Conservation (phyloP, 2,888 invertebrate genomes). For the Tiphia femorata region DNA sequence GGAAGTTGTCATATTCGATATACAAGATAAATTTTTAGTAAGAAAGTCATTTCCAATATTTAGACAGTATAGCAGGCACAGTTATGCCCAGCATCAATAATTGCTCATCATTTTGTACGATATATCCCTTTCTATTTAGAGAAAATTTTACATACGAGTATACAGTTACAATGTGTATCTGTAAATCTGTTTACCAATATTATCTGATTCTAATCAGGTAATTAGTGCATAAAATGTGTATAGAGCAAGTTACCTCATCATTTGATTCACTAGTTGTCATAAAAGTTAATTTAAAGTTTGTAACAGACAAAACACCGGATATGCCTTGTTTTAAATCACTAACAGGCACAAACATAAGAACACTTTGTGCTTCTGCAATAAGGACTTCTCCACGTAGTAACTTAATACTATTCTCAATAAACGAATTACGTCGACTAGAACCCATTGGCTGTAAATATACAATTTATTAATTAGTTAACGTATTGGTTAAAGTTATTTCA, state of each 20-base stretch:
- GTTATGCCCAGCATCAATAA: too few species aligned
- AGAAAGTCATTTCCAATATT: too few species aligned
- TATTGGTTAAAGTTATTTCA: too few species aligned
- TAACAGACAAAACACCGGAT: conserved; percentile 87
- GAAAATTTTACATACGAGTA: not conserved
- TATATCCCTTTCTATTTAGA: too few species aligned
- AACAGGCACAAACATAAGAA: conserved; percentile 86
- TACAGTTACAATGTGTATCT: not conserved
- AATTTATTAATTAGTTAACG: too few species aligned
- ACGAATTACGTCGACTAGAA: conserved; percentile 60
- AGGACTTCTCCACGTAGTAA: conserved; percentile 81
- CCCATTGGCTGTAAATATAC: conserved; percentile 51
- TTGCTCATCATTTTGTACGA: too few species aligned
- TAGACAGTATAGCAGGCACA: too few species aligned
- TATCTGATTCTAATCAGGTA: not conserved
- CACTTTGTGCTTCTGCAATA: conserved; percentile 84
- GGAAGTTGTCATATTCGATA: too few species aligned
- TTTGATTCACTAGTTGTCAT: conserved; percentile 77
- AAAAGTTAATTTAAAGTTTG: conserved; percentile 94
- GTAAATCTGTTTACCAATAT: not conserved
- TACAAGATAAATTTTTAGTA: too few species aligned
- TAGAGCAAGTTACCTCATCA: conserved; percentile 69
- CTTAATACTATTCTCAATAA: conserved; percentile 59
- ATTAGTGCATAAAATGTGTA: not conserved
- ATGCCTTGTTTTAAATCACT: conserved; percentile 84